Evolutionary conservation across 2,888 invertebrate species (phyloP), one percentile per base, ranked within the genome.

Genomic region (Parnassius glacialis): DNA sequence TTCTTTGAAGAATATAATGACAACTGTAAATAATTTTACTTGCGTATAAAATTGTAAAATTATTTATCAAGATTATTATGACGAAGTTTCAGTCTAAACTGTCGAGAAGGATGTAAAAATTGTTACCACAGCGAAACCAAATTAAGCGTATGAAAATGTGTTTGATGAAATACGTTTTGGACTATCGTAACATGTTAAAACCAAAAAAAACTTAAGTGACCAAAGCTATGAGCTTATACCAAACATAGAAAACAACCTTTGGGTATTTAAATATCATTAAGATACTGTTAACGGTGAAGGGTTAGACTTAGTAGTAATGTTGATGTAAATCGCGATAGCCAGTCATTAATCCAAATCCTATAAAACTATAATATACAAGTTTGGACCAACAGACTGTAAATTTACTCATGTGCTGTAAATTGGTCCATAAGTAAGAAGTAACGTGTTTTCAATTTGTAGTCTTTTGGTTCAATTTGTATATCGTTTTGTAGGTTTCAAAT

Each of bases 211-310:
- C 3, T 3, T 71, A 74, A 81, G 82, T 84, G 89, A 90, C 90
- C 88, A 90, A 91, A 90, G 90, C 90, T 89, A 79, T 81, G 77
- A 89, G 89, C 89, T 88, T 86, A 83, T 83, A 81, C 64, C 62
- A 58, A 59, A 73, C 67, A 64, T 60, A 64, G 73, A 70, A 74
- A 69, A 68, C 67, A 67, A 63, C 67, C 67, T 68, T 63, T 71
- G 62, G 73, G 71, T 73, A 70, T 68, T 68, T 72, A 70, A 67
- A 68, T 34, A 34, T 62, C 59, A 57, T 66, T 66, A 67, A 66
- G 64, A 62, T 52, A 58, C 54, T 48, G 53, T 48, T 54, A 59
- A 60, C 52, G 66, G 67, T 68, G 68, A 64, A 66, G 69, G 67
- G 64, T 55, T 34, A 34, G 34, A 34, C 5, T 34, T 34, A 34